Conservation (phyloP, 2,797 vertebrate species). For the Dipus sagitta region DNA sequence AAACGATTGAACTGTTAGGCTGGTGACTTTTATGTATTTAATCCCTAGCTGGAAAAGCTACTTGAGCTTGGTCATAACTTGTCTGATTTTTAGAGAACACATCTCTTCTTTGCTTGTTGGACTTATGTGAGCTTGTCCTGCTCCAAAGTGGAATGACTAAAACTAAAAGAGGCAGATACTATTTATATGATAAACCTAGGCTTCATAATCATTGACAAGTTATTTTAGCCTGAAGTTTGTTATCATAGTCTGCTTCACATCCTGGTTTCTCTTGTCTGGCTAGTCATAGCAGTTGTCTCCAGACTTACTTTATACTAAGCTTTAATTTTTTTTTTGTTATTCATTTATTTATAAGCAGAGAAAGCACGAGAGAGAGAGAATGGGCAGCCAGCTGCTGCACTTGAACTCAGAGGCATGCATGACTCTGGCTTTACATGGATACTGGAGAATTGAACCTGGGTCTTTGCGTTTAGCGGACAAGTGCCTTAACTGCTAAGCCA, state of each 20-base stretch:
- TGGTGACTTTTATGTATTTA: not conserved
- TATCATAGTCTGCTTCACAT: not conserved
- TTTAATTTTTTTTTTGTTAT: not conserved
- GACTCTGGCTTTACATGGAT: too few relatives aligned
- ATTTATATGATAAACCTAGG: not conserved
- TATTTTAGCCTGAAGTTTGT: conserved; percentile 15
- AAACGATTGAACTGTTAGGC: not conserved
- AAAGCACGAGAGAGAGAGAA: too few relatives aligned
- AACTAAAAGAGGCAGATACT: not conserved
- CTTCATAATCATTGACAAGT: not conserved
- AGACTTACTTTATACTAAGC: not conserved
- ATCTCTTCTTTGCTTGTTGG: not conserved
- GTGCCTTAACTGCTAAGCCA: too few relatives aligned
- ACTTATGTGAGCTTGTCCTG: not conserved
- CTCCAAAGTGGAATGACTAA: not conserved
- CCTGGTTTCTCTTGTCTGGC: not conserved
- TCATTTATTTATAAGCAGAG: too few relatives aligned
- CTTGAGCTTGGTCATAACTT: not conserved
- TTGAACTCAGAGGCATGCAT: too few relatives aligned
- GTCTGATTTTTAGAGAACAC: not conserved
- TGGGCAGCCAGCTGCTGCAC: too few relatives aligned
- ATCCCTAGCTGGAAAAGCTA: not conserved
- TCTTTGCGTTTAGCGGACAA: too few relatives aligned
- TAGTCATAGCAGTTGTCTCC: not conserved
- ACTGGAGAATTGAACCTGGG: too few relatives aligned